These are phyloP conservation scores for Cataglyphis albicans DNA, from an alignment of 2,888 invertebrate genomes.

Conservation along the genomic window DNA sequence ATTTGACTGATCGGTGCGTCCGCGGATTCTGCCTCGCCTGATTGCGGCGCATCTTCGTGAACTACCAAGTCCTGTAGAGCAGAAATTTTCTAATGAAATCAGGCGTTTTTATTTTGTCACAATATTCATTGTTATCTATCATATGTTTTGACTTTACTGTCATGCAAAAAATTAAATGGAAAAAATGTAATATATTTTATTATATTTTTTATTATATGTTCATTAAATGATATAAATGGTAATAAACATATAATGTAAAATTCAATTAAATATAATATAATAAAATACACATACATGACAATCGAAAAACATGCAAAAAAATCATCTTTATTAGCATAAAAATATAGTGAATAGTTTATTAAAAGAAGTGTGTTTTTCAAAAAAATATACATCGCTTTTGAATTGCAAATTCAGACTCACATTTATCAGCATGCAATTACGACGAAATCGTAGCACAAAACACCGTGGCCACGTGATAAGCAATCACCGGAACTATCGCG, in stretches of 20 bases:
- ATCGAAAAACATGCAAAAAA: neutral
- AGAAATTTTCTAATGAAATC: neutral
- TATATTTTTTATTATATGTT: no score
- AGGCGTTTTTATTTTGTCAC: neutral
- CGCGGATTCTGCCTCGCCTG: slow-evolving; percentile 87
- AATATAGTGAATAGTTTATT: no score
- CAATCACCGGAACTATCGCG: slow-evolving; percentile 12
- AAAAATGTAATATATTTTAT: no score
- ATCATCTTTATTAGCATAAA: no score
- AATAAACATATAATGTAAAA: neutral
- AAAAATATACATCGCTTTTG: no score
- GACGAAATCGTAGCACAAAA: neutral
- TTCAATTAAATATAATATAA: neutral
- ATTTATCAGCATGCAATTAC: neutral
- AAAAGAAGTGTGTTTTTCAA: no score
- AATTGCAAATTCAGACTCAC: neutral
- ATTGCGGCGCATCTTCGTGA: slow-evolving; percentile 83
- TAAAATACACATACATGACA: neutral
- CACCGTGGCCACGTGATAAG: slow-evolving; percentile 65
- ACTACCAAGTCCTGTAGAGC: slow-evolving; percentile 82
- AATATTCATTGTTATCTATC: neutral
- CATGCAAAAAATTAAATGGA: neutral
- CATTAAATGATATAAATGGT: no score
- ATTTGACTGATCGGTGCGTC: slow-evolving; percentile 83
- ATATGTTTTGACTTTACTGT: neutral